phyloP scores from a whole-genome alignment of 2,888 invertebrate species.

The Hyppa rectilinea region DNA sequence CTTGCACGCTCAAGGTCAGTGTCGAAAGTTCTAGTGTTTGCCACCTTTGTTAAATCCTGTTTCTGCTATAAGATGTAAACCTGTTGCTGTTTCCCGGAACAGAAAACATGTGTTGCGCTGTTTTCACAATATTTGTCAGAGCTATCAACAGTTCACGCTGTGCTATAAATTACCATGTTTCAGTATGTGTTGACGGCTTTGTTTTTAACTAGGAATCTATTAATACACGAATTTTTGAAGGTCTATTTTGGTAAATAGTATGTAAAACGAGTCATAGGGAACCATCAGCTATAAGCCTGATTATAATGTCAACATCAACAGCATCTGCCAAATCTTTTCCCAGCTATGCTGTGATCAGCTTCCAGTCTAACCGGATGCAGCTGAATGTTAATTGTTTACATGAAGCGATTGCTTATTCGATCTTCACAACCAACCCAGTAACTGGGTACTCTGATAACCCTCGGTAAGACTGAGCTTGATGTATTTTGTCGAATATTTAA shows the following conservation, averaged over 20 bases:
- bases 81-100: conserved; percentile 22
- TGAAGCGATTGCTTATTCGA: too few relatives aligned
- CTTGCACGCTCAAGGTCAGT: not conserved
- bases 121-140: conserved; percentile 46
- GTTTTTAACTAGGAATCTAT: not conserved
- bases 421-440: too few relatives aligned
- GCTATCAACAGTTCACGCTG: conserved; percentile 45
- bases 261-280: not conserved
- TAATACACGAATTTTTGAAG: not conserved
- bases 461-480: too few relatives aligned
- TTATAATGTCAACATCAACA: too few relatives aligned
- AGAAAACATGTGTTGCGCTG: conserved; percentile 10
- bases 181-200: conserved; percentile 11
- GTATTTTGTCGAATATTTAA: too few relatives aligned
- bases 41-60: conserved; percentile 2
- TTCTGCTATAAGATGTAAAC: not conserved
- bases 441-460: too few relatives aligned
- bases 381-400: too few relatives aligned
- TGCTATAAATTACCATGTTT: conserved; percentile 22
- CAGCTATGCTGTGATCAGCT: too few relatives aligned
- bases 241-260: conserved; percentile 11
- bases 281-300: not conserved
- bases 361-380: too few relatives aligned
- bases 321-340: too few relatives aligned
- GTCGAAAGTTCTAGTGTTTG: not conserved